Percentiles rank a stretch among this genome's conserved stretches.
phyloP scores from a whole-genome alignment of 2,888 invertebrate species.

The Tortricodes alternella region DNA sequence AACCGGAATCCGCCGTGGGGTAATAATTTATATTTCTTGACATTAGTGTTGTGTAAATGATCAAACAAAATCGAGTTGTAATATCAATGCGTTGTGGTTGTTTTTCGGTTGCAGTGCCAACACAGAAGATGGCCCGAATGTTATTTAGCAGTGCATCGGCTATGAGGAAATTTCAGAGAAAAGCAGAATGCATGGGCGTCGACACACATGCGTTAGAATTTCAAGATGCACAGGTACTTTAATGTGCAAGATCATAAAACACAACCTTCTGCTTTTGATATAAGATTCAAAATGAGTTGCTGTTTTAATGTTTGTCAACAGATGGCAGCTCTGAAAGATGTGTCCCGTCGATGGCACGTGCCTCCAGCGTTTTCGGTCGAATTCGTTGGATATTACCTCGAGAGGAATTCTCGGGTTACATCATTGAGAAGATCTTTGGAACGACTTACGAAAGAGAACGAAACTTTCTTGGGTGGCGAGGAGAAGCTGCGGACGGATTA shows the following conservation, averaged over 20 bases:
- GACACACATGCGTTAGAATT: constrained; percentile 91
- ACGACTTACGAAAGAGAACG: constrained; percentile 88
- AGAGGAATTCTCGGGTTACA: constrained; percentile 91
- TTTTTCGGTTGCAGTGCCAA: constrained; percentile 90
- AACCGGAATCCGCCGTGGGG: constrained; percentile 93
- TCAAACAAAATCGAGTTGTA: not conserved
- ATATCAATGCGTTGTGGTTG: not conserved
- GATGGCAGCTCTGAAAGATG: constrained; percentile 90
- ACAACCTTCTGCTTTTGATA: too few species aligned
- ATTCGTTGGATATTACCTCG: constrained; percentile 96
- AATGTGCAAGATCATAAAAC: too few species aligned
- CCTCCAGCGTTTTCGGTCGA: constrained; percentile 97
- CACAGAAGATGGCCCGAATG: constrained; percentile 96
- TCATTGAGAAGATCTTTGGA: constrained; percentile 90
- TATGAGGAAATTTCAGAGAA: constrained; percentile 89
- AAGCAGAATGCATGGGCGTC: constrained; percentile 95
- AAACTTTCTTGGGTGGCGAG: constrained; percentile 89
- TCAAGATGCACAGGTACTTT: constrained; percentile 89
- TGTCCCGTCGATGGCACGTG: constrained; percentile 96
- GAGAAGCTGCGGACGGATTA: constrained; percentile 88
- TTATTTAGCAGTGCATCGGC: constrained; percentile 95
- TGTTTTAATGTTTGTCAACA: too few species aligned
- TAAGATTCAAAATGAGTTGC: too few species aligned
- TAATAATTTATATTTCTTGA: constrained; percentile 55
- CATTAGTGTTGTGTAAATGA: not conserved